Evolutionary conservation across 2,113 vertebrate genomes (phyloP).

Genomic region (Carassius carassius): DNA sequence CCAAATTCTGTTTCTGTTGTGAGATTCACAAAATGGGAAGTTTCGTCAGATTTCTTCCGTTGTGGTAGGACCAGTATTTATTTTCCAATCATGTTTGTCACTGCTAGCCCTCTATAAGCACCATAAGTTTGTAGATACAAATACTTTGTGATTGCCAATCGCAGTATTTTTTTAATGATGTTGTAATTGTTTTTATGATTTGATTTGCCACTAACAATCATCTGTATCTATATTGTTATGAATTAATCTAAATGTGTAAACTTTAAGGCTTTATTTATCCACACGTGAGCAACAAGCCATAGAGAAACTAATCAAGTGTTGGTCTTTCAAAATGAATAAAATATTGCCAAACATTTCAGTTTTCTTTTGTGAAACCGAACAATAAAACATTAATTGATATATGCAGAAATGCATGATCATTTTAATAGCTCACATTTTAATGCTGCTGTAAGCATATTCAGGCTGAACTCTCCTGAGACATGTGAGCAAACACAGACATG

Average conservation of each 20-base stretch:
- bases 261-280: slow-evolving; percentile 9
- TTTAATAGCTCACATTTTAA: neutral
- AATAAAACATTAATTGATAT: neutral
- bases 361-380: neutral
- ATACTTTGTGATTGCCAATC: neutral
- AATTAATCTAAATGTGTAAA: slow-evolving; percentile 9
- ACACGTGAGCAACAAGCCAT: slow-evolving; percentile 12
- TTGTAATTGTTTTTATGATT: neutral
- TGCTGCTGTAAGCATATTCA: neutral
- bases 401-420: neutral
- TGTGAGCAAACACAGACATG: neutral
- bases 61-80: neutral
- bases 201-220: neutral
- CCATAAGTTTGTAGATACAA: neutral
- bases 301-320: slow-evolving; percentile 9
- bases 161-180: neutral
- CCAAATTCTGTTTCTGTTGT: neutral
- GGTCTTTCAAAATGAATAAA: slow-evolving; percentile 9
- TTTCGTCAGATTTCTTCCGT: neutral
- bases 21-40: neutral
- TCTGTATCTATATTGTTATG: neutral
- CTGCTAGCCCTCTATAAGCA: neutral
- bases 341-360: neutral
- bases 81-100: neutral
- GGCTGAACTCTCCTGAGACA: no score